Percentiles rank a stretch among this genome's conserved stretches.
Conservation (phyloP, 2,888 invertebrate species). For the Andrena haemorrhoa region DNA sequence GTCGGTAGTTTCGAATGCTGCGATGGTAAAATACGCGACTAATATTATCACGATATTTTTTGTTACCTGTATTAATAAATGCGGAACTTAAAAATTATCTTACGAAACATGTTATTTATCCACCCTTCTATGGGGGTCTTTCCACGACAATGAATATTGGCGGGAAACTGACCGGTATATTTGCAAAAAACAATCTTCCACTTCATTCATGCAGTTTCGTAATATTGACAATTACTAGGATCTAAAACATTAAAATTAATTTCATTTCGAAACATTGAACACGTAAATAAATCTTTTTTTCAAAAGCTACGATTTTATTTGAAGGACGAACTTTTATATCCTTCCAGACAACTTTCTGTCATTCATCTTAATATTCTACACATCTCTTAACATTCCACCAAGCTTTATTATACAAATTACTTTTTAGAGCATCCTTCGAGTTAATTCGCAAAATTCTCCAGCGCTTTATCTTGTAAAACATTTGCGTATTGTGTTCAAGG, state of each 20-base stretch:
- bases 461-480: neutral
- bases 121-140: neutral
- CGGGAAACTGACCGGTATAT: neutral
- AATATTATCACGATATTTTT: neutral
- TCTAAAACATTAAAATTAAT: neutral
- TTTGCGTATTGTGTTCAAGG: slow-evolving; percentile 70
- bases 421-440: too few species aligned
- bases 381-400: too few species aligned
- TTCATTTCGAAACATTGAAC: neutral
- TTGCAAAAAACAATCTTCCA: neutral
- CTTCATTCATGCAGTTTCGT: neutral
- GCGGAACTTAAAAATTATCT: neutral
- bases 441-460: too few species aligned
- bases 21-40: slow-evolving; percentile 46
- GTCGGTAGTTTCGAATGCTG: slow-evolving; percentile 9
- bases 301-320: too few species aligned
- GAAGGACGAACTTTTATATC: too few species aligned
- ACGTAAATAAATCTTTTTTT: neutral
- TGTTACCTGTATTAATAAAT: slow-evolving; percentile 7
- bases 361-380: too few species aligned
- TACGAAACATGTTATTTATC: neutral
- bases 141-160: slow-evolving; percentile 5
- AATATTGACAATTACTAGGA: neutral
- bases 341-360: too few species aligned
- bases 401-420: too few species aligned